Evolutionary conservation across 2,797 vertebrate species (phyloP).

Genomic region (Cynopterus sphinx): DNA sequence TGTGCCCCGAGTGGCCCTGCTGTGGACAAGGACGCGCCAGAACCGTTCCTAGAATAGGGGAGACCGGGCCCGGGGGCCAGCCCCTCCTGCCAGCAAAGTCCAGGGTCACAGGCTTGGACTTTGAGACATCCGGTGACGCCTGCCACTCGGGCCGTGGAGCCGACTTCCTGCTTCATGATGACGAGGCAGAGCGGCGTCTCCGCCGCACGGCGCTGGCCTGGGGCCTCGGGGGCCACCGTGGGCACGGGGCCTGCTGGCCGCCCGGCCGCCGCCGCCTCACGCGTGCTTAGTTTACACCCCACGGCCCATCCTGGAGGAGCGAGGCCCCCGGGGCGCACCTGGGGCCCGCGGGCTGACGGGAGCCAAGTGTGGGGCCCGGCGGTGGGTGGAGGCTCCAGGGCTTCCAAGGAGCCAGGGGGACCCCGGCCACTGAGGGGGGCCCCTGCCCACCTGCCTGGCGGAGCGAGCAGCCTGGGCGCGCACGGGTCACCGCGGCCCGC

Average conservation of each 20-base stretch:
- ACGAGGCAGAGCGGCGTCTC: background rate
- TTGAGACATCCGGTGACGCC: conserved; percentile 39
- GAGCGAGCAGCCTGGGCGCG: background rate
- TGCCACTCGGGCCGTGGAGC: background rate
- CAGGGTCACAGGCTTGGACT: conserved; percentile 24
- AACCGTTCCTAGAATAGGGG: background rate
- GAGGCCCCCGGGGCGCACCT: too few species aligned
- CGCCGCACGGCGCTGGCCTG: rapidly evolving
- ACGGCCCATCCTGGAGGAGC: too few species aligned
- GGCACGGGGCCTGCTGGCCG: too few species aligned
- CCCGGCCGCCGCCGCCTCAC: background rate
- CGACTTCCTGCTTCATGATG: background rate
- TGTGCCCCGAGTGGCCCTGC: background rate
- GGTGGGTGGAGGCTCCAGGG: too few species aligned
- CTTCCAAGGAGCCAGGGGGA: background rate
- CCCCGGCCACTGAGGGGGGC: background rate
- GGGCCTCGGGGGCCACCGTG: background rate
- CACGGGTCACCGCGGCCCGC: background rate
- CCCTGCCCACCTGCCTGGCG: rapidly evolving
- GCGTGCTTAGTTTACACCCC: background rate
- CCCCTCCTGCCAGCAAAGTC: conserved; percentile 40
- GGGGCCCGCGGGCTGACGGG: background rate
- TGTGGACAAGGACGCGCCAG: background rate
- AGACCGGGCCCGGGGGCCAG: background rate
- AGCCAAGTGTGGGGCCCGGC: background rate